Conservation (phyloP, 1,140 invertebrate species). For the Pogonus chalceus region DNA sequence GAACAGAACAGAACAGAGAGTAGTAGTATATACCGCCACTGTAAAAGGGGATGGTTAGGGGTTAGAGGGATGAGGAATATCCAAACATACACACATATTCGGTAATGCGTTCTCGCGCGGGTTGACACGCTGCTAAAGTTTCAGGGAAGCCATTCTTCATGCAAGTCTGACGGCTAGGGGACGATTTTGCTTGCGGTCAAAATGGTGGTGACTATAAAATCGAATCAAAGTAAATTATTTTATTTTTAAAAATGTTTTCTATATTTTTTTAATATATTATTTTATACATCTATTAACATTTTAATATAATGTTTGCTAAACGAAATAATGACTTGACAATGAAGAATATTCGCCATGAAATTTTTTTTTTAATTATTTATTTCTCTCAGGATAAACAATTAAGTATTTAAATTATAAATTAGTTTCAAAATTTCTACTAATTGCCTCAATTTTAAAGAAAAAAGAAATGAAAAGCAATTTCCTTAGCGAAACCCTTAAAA, state of each 20-base stretch:
- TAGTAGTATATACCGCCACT: background rate
- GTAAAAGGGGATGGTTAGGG: background rate
- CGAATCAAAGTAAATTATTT: background rate
- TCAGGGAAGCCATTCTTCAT: slow-evolving; percentile 3
- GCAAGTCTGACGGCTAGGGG: background rate
- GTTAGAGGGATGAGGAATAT: background rate
- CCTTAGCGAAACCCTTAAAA: too few relatives aligned
- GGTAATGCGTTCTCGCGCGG: background rate
- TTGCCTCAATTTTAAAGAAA: too few relatives aligned
- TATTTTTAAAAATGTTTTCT: background rate
- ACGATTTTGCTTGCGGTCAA: background rate
- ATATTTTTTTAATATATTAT: background rate
- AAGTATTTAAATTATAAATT: too few relatives aligned
- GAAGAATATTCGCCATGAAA: too few relatives aligned
- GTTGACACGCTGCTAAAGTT: slow-evolving; percentile 3
- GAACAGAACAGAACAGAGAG: background rate
- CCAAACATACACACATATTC: background rate
- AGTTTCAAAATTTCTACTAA: too few relatives aligned
- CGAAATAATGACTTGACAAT: too few relatives aligned
- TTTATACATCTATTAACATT: too few relatives aligned
- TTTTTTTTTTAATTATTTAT: too few relatives aligned
- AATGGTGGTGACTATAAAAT: slow-evolving; percentile 5
- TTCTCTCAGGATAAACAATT: too few relatives aligned
- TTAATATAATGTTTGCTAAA: too few relatives aligned
- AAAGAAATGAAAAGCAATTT: too few relatives aligned